Base-by-base conservation (phyloP, 2,888 invertebrate genomes). In the Cataglyphis livida region DNA sequence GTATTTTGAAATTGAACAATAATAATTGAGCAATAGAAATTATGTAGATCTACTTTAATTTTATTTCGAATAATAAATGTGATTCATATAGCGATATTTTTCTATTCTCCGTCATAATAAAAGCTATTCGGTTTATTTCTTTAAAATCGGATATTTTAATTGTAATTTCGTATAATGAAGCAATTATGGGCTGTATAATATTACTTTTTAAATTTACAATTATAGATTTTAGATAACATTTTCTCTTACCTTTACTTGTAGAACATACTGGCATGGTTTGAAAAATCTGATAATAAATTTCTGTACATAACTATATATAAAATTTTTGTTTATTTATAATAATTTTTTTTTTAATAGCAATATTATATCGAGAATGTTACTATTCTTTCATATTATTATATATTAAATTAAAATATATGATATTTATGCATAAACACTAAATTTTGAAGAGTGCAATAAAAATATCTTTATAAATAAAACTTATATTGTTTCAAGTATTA, bases 301-400 rank as follows among this genome's bases (percentile, higher is more conserved):
- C 7, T 51, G 48, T 48, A 48, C 18, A 44, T 15, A 44, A 44
- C 3, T 41, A 41, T 38, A 38, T 38, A 38, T 38, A 59, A 59
- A 48, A 62, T n/a, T 82, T 70, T 76, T 38, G 35, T 54, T 12
- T 1, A 6, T 48, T 75, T 35, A 10, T 18, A 38, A 18, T 18
- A 41, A 12, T n/a, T 54, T n/a, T n/a, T 3, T 21, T 21, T n/a
- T 62, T 48, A 2, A 48, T 62, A 32, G 4, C 5, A 1, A 10
- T 61, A 21, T 32, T 10, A n/a, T 28, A 59, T 73, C 12, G 51
- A 64, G 0, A 28, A 75, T 64, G 48, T 73, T 25, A 21, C 15
- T 35, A 5, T 44, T 21, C 15, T 62, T 61, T 25, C 21, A 21
- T 64, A 44, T n/a, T 15, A n/a, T 64, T 38, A 41, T 44, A 44